phyloP scores from a whole-genome alignment of 64 coral and sea anemone species.

The Pocillopora verrucosa region DNA sequence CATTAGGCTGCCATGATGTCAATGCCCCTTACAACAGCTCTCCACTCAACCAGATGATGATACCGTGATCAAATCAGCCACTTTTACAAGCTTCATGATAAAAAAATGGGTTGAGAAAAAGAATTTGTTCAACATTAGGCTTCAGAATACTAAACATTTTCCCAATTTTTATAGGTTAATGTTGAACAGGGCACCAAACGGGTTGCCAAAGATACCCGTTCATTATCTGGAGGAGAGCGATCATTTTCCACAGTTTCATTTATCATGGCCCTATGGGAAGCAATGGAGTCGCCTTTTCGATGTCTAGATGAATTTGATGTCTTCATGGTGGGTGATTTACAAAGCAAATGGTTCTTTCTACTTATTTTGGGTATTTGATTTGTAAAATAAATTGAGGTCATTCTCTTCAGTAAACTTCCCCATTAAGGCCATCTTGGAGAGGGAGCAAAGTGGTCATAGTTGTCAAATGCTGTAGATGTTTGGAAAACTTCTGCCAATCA shows the following conservation, averaged over 20 bases:
- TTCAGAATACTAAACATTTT: neutral
- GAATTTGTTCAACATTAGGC: too few relatives aligned
- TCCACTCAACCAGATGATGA: too few relatives aligned
- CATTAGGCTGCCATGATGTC: too few relatives aligned
- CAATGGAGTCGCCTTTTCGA: slow-evolving; percentile 93
- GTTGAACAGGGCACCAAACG: slow-evolving; percentile 71
- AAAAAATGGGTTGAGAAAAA: too few relatives aligned
- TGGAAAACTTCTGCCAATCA: too few relatives aligned
- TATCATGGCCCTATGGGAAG: slow-evolving; percentile 97
- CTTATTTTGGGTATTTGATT: neutral
- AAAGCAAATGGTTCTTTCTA: neutral
- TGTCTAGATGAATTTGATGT: slow-evolving; percentile 98
- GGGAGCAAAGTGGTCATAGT: too few relatives aligned
- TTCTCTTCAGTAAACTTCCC: too few relatives aligned
- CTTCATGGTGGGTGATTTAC: slow-evolving; percentile 71
- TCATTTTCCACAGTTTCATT: slow-evolving; percentile 94
- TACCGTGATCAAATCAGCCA: too few relatives aligned
- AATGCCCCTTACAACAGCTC: too few relatives aligned
- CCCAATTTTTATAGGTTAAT: slow-evolving; percentile 53
- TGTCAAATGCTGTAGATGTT: too few relatives aligned
- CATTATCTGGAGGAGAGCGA: slow-evolving; percentile 89
- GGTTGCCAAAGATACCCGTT: slow-evolving; percentile 71
- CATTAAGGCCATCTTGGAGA: too few relatives aligned
- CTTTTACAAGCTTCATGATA: too few relatives aligned
- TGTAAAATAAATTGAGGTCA: neutral